phyloP scores from a whole-genome alignment of 2,888 invertebrate genomes.

The Melanchra persicariae region DNA sequence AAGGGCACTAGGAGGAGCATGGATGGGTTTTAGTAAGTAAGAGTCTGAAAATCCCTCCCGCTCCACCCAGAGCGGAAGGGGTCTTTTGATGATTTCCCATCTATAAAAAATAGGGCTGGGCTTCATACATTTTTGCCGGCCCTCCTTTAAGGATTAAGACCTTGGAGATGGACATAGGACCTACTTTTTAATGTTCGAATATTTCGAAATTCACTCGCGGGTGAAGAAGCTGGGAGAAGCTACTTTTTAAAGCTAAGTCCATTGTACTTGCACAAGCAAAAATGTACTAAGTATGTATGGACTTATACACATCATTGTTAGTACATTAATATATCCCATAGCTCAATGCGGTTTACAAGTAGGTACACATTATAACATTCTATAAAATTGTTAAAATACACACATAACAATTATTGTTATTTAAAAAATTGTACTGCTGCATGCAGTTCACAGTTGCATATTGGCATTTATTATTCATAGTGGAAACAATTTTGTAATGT shows the following conservation, averaged over 20 bases:
- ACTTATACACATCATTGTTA: not conserved
- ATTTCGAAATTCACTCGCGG: too few relatives aligned
- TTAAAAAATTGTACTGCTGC: conserved; percentile 17
- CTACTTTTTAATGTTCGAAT: too few relatives aligned
- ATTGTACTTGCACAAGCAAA: not conserved
- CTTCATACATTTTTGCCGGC: too few relatives aligned
- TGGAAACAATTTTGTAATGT: conserved; percentile 9
- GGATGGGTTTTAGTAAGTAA: too few relatives aligned
- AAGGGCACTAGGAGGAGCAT: too few relatives aligned
- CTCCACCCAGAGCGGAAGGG: too few relatives aligned
- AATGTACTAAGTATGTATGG: not conserved
- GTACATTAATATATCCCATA: not conserved
- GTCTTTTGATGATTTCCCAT: too few relatives aligned
- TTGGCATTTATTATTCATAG: not conserved
- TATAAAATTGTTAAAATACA: conserved; percentile 13
- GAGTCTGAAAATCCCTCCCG: too few relatives aligned
- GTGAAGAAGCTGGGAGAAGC: too few relatives aligned
- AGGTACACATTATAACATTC: conserved; percentile 1
- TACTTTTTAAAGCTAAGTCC: not conserved
- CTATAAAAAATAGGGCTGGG: too few relatives aligned
- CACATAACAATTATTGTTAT: conserved; percentile 11
- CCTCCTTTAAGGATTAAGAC: too few relatives aligned
- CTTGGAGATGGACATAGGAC: too few relatives aligned
- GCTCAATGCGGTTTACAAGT: not conserved
- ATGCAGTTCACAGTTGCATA: conserved; percentile 16